Percentiles rank a stretch among this genome's conserved stretches.
Conservation (phyloP, 2,888 invertebrate species). For the Tromatobia lineatoria region DNA sequence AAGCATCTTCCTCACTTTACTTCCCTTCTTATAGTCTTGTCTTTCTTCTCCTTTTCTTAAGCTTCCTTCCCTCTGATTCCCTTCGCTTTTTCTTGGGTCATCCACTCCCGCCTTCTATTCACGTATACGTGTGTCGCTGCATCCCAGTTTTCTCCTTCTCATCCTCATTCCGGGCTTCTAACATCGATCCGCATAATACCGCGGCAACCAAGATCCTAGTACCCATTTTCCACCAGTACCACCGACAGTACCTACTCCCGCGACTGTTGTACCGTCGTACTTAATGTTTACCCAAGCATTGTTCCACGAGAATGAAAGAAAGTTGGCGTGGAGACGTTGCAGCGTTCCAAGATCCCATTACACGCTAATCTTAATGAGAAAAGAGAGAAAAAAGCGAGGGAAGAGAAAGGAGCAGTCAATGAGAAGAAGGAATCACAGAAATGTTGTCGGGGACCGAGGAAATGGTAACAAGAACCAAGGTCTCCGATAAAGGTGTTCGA, state of each 20-base stretch:
- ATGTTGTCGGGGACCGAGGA: conserved; percentile 13
- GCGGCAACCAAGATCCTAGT: conserved; percentile 18
- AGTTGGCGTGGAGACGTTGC: conserved; percentile 18
- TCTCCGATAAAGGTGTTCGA: conserved; percentile 42
- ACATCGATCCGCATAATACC: conserved; percentile 52
- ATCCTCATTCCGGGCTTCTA: conserved; percentile 14
- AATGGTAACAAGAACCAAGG: conserved; percentile 6
- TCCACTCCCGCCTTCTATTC: background rate
- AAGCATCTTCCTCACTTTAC: conserved; percentile 16
- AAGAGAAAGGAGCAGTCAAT: conserved; percentile 4
- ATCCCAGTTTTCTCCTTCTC: background rate
- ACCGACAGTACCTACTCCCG: conserved; percentile 27
- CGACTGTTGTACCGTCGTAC: conserved; percentile 42
- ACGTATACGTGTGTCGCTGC: conserved; percentile 3
- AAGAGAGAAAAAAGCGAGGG: conserved; percentile 24
- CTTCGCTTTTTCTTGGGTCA: conserved; percentile 23
- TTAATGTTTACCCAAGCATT: conserved; percentile 50
- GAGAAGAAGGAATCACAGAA: conserved; percentile 10
- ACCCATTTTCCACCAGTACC: conserved; percentile 32
- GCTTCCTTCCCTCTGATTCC: conserved; percentile 11
- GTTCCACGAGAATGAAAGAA: conserved; percentile 38
- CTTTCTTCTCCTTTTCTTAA: background rate
- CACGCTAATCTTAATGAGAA: conserved; percentile 58
- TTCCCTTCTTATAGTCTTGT: conserved; percentile 32
- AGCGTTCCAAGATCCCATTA: conserved; percentile 33